phyloP scores from a whole-genome alignment of 2,797 vertebrate genomes.

The Coregonus sp. region DNA sequence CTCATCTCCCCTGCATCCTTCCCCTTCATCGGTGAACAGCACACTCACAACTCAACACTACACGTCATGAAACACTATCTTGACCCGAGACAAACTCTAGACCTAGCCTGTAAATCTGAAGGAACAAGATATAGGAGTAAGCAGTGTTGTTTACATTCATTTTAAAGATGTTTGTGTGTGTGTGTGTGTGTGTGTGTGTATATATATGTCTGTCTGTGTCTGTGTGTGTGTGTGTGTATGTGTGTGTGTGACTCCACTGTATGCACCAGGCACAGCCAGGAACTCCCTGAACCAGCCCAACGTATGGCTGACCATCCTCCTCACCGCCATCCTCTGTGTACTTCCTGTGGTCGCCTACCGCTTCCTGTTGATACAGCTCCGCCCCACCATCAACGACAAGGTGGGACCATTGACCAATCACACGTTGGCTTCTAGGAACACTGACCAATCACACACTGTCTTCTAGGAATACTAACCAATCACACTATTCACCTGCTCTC shows the following conservation, averaged over 20 bases:
- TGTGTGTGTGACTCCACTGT: neutral
- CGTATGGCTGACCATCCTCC: conserved; percentile 85
- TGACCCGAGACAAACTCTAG: no score
- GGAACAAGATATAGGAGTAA: no score
- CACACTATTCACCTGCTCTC: no score
- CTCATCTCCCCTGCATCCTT: conserved; percentile 79
- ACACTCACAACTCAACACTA: no score
- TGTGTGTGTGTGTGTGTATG: neutral
- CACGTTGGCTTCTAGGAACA: conserved; percentile 15
- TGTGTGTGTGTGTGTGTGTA: neutral
- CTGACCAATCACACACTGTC: neutral
- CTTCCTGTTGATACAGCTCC: conserved; percentile 82
- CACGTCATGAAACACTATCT: no score
- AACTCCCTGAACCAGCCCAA: conserved; percentile 84
- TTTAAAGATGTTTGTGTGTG: neutral
- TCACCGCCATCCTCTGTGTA: conserved; percentile 84
- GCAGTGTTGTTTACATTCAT: conserved; percentile 70
- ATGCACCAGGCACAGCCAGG: conserved; percentile 81
- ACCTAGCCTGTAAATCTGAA: no score
- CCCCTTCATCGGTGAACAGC: conserved; percentile 85
- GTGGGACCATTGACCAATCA: conserved; percentile 61
- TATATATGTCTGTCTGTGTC: no score
- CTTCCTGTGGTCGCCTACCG: conserved; percentile 82
- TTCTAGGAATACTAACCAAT: no score
- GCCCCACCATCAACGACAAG: conserved; percentile 84